These are phyloP conservation scores for Aphelenchoides fujianensis DNA, from an alignment of 1,140 invertebrate genomes.

Conservation along the genomic window DNA sequence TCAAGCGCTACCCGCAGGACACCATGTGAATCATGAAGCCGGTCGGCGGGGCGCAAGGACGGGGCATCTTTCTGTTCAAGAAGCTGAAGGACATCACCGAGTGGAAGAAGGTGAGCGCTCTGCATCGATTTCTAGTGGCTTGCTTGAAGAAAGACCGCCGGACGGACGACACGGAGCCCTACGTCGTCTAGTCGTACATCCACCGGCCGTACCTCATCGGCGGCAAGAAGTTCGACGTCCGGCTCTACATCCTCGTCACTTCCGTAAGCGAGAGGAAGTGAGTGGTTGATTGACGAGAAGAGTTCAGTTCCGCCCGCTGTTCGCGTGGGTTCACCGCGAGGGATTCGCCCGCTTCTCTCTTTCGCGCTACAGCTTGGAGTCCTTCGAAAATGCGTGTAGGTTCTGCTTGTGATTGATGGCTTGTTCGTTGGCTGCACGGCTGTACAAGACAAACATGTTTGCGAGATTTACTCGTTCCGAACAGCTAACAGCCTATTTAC, in stretches of 20 bases:
- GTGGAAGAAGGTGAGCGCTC: constrained; percentile 68
- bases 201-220: constrained; percentile 66
- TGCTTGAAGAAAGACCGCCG: constrained; percentile 45
- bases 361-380: constrained; percentile 64
- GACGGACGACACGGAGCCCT: constrained; percentile 46
- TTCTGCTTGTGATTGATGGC: too few species aligned
- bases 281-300: constrained; percentile 24
- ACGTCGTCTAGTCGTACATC: constrained; percentile 54
- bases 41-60: constrained; percentile 65
- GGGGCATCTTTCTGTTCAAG: constrained; percentile 66
- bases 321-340: constrained; percentile 66
- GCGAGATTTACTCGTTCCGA: too few species aligned
- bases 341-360: constrained; percentile 67
- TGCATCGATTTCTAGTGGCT: background rate
- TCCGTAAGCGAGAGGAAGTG: constrained; percentile 62
- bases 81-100: constrained; percentile 66
- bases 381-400: constrained; percentile 66
- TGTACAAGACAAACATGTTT: too few species aligned
- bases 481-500: too few species aligned
- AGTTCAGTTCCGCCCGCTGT: too few species aligned
- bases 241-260: constrained; percentile 66
- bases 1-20: constrained; percentile 63
- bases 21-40: constrained; percentile 66
- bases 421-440: too few species aligned
- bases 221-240: constrained; percentile 67